A percentile compares a stretch with the other conserved stretches of the same genome.
Evolutionary conservation across 2,797 vertebrate species (phyloP).

Genomic region (Nannoperca obscura): DNA sequence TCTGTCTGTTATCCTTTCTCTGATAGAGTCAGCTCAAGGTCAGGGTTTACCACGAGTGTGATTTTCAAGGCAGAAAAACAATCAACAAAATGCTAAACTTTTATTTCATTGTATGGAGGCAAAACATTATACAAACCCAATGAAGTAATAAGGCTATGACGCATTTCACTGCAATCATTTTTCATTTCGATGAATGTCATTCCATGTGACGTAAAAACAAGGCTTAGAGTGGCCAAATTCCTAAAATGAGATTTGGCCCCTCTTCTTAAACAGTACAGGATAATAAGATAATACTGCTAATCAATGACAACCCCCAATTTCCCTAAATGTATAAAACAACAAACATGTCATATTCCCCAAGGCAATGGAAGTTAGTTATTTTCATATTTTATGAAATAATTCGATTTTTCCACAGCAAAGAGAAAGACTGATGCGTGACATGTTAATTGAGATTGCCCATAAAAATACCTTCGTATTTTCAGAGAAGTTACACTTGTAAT

Average conservation of each 20-base stretch:
- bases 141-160: background rate
- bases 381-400: background rate
- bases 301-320: background rate
- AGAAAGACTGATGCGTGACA: background rate
- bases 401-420: background rate
- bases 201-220: background rate
- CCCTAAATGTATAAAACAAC: background rate
- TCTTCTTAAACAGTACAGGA: background rate
- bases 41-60: background rate
- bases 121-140: background rate
- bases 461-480: background rate
- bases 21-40: background rate
- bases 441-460: background rate
- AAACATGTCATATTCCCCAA: background rate
- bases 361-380: background rate
- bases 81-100: background rate
- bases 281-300: constrained; percentile 13
- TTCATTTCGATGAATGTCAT: background rate
- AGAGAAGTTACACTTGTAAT: background rate
- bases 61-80: background rate
- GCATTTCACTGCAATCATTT: background rate
- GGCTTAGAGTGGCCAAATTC: background rate
- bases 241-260: background rate
- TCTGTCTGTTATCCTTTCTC: background rate
- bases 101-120: background rate